Evolutionary conservation across 2,113 vertebrate genomes (phyloP).

Genomic region (Eretmochelys imbricata): DNA sequence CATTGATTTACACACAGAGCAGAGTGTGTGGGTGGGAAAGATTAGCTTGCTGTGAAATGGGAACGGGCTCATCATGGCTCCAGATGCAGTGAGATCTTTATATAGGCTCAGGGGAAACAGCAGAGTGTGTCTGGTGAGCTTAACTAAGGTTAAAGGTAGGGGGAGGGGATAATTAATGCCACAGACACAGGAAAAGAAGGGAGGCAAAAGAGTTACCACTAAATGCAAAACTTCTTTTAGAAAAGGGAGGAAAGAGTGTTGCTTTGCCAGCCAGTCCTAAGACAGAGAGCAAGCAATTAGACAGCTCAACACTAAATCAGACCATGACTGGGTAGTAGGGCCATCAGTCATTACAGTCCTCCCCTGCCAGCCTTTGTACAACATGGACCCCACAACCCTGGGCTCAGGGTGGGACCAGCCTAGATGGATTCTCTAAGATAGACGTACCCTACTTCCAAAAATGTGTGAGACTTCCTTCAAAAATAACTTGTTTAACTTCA

Average conservation of each 20-base stretch:
- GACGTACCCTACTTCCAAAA: background rate
- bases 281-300: slow-evolving; percentile 14
- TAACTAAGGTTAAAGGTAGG: background rate
- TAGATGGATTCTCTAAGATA: background rate
- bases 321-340: background rate
- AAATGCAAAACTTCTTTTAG: background rate
- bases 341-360: background rate
- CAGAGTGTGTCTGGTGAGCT: background rate
- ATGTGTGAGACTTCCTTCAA: background rate
- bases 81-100: background rate
- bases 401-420: background rate
- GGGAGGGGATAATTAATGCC: background rate
- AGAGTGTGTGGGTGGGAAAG: background rate
- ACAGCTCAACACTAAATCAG: background rate
- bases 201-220: background rate
- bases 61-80: background rate
- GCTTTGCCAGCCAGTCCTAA: background rate
- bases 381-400: background rate
- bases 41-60: background rate
- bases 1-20: background rate
- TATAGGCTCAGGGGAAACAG: background rate
- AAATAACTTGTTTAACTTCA: slow-evolving; percentile 1
- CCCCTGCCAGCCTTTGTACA: background rate
- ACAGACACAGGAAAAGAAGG: background rate
- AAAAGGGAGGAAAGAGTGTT: background rate